Percentiles rank a stretch among this genome's conserved stretches.
Evolutionary conservation across 2,797 vertebrate genomes (phyloP).

Genomic region (Pangasius krempfi): DNA sequence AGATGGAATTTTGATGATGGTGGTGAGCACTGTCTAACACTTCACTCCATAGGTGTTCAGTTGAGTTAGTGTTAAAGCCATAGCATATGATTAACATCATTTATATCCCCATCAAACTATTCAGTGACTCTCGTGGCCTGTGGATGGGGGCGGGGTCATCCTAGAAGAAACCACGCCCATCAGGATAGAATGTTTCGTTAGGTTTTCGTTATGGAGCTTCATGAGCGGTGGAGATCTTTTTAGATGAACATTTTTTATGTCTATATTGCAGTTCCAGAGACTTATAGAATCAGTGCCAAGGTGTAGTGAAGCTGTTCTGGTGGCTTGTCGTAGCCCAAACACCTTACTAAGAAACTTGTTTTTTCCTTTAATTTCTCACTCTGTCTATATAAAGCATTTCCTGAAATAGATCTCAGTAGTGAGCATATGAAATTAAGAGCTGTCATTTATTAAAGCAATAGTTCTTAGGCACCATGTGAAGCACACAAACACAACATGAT

Average conservation of each 20-base stretch:
- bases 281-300: background rate
- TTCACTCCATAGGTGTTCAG: background rate
- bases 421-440: background rate
- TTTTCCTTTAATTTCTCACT: background rate
- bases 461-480: background rate
- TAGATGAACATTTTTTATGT: background rate
- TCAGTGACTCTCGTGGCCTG: background rate
- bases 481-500: background rate
- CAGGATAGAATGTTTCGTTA: background rate
- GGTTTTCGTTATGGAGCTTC: background rate
- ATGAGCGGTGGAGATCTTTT: background rate
- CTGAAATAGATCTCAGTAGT: background rate
- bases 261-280: background rate
- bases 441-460: background rate
- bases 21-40: background rate
- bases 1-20: background rate
- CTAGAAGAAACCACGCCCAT: background rate
- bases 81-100: background rate
- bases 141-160: background rate
- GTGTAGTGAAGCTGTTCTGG: background rate
- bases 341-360: background rate
- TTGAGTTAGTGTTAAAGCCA: background rate
- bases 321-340: too few species aligned
- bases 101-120: background rate
- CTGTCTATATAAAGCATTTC: background rate